Conservation (phyloP, 2,797 vertebrate genomes). For the Protosalanx chinensis region DNA sequence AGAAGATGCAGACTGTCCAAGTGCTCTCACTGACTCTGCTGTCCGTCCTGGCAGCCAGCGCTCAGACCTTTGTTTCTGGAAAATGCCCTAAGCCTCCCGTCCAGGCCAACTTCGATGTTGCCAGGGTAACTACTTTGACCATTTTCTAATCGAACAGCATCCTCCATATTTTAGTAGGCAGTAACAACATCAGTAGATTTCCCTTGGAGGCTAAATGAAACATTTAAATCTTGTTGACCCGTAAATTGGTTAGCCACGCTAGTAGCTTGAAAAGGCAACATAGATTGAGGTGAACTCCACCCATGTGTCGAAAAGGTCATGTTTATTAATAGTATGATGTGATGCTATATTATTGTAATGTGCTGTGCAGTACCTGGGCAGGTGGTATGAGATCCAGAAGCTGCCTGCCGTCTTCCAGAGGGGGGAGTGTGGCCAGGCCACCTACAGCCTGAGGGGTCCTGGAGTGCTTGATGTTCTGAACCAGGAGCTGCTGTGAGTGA, state of each 20-base stretch:
- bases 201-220: too few species aligned
- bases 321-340: too few species aligned
- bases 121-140: conserved; percentile 41
- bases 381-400: conserved; percentile 83
- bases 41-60: conserved; percentile 54
- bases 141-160: too few species aligned
- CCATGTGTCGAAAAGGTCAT: too few species aligned
- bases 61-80: conserved; percentile 69
- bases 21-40: conserved; percentile 66
- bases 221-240: too few species aligned
- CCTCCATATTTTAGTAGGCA: too few species aligned
- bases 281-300: neutral
- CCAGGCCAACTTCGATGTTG: conserved; percentile 71
- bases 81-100: conserved; percentile 75
- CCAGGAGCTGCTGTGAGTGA: conserved; percentile 73
- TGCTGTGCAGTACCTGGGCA: conserved; percentile 76
- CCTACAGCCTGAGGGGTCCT: conserved; percentile 45
- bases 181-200: too few species aligned
- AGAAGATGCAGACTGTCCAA: conserved; percentile 59
- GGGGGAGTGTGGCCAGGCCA: conserved; percentile 71
- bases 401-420: conserved; percentile 66
- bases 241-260: too few species aligned
- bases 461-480: neutral
- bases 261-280: too few species aligned
- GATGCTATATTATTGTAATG: neutral